Base-by-base conservation (phyloP, 2,113 vertebrate species). In the Oostethus manadensis region DNA sequence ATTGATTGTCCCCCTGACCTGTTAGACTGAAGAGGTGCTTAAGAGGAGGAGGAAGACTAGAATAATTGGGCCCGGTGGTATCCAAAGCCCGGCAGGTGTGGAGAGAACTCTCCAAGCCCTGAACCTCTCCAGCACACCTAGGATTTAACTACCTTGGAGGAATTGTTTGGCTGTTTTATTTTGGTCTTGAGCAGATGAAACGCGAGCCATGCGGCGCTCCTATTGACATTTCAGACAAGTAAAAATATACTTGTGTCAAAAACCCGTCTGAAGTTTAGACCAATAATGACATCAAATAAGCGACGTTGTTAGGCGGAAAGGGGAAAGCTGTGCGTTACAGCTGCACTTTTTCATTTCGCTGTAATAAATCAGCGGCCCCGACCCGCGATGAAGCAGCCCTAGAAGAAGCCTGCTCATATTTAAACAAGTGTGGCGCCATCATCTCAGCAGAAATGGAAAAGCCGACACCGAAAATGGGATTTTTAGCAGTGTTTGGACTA, bases 41-140 rank as follows among this genome's bases (percentile, higher is more conserved):
- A 77, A 79, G 71, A 84, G 71, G 80, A 78, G 69, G 75, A 82
- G 78, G 79, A 64, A 86, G 82, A 77, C 78, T 58, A 64, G 68
- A 72, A 85, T 88, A 88, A 88, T 88, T 88, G 87, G 85, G 76
- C 87, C 87, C 82, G 69, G 73, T 84, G 77, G 87, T 86, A 87
- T 85, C 81, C 70, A 78, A 86, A 81, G 78, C 85, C 85, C 72
- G 56, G 78, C 81, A 86, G 84, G 84, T 84, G 81, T 77, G 80
- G 65, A 69, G 70, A 81, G 66, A 82, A 80, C 69, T 75, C 80
- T 81, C 77, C 45, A 54, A 79, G 76, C 64, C 72, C 54, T 86
- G 80, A 86, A 84, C 84, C 29, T 55, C 53, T 79, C 44, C 2
- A 71, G 60, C 74, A 76, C 83, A 84, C 83, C 73, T 63, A 81